A percentile compares a stretch with the other conserved stretches of the same genome.
phyloP scores from a whole-genome alignment of 2,797 vertebrate genomes.

The Diceros bicornis region DNA sequence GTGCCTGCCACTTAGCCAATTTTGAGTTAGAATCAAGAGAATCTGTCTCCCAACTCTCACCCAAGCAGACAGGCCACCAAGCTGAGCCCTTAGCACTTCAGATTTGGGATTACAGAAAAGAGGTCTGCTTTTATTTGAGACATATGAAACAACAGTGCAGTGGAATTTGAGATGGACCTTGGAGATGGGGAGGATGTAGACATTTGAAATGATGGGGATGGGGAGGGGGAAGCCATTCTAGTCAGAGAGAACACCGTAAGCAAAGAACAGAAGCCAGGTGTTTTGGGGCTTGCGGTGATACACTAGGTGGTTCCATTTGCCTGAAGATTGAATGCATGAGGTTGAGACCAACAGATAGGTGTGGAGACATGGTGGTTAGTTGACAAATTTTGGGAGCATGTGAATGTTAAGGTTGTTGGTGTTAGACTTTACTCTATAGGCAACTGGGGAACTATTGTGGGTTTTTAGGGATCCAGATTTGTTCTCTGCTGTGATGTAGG shows the following conservation, averaged over 20 bases:
- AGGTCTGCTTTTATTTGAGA: not conserved
- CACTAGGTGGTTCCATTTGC: not conserved
- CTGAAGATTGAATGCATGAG: not conserved
- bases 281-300: not conserved
- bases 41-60: not conserved
- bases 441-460: not conserved
- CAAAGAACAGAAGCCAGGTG: not conserved
- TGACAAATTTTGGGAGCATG: not conserved
- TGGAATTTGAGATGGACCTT: not conserved
- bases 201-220: not conserved
- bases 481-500: not conserved
- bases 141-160: not conserved
- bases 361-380: not conserved
- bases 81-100: not conserved
- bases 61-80: not conserved
- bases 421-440: not conserved
- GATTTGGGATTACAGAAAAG: not conserved
- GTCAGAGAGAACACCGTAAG: not conserved
- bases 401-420: not conserved
- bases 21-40: not conserved
- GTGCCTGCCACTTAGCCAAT: not conserved
- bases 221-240: not conserved
- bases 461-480: not conserved
- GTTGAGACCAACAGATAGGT: not conserved
- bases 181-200: not conserved